phyloP scores from a whole-genome alignment of 2,888 invertebrate genomes.

The Drosophila lutescens region DNA sequence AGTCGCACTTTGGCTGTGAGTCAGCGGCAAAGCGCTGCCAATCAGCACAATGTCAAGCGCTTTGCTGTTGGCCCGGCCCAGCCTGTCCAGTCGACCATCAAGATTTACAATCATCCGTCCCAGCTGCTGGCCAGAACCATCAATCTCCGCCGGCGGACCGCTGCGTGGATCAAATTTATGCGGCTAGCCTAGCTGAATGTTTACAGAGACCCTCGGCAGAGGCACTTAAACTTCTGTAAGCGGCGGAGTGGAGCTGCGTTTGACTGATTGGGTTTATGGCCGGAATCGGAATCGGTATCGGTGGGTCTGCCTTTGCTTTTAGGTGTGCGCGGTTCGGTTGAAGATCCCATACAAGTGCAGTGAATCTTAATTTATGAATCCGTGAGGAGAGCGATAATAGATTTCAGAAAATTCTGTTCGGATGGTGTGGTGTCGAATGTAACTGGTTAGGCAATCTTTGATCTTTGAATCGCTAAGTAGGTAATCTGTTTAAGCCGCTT shows the following conservation, averaged over 20 bases:
- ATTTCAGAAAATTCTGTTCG: slow-evolving; percentile 2
- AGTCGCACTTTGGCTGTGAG: slow-evolving; percentile 46
- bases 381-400: slow-evolving; percentile 21
- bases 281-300: neutral
- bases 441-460: slow-evolving; percentile 13
- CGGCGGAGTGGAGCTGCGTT: neutral
- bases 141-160: slow-evolving; percentile 60
- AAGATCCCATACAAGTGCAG: slow-evolving; percentile 34
- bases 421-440: slow-evolving; percentile 14
- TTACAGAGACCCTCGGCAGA: slow-evolving; percentile 30
- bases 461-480: slow-evolving; percentile 4
- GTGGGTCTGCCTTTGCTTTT: neutral
- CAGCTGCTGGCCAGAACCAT: slow-evolving; percentile 65
- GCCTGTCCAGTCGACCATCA: slow-evolving; percentile 18
- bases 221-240: slow-evolving; percentile 22
- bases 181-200: slow-evolving; percentile 37
- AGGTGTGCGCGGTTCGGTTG: slow-evolving; percentile 7
- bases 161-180: slow-evolving; percentile 69
- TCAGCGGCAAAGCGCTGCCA: slow-evolving; percentile 50
- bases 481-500: slow-evolving; percentile 5
- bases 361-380: slow-evolving; percentile 32
- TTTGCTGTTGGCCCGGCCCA: neutral
- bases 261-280: slow-evolving; percentile 33
- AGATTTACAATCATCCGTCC: slow-evolving; percentile 61
- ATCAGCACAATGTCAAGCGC: slow-evolving; percentile 68